Evolutionary conservation across 2,113 vertebrate genomes (phyloP), one percentile per base, ranked within the genome.

Genomic region (Entomyzon cyanotis): DNA sequence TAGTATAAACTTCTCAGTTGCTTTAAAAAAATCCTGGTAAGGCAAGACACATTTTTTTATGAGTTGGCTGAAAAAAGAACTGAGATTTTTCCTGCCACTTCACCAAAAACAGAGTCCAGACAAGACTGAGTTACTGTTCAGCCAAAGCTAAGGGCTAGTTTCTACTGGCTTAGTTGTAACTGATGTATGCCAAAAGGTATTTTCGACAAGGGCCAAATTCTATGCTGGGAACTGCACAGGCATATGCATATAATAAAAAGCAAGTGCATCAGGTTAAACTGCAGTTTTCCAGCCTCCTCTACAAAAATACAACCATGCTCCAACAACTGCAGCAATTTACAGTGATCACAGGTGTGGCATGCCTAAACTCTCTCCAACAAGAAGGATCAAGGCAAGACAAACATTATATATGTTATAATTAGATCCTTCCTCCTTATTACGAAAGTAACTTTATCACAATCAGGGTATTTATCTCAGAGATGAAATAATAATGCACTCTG

Each of bases 151-250:
- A 96, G 75, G 90, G 94, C 95, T 97, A 94, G 94, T 93, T 97
- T 96, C 90, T 96, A 90, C 95, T 96, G 95, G 97, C 95, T 96
- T 91, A 46, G 27, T 90, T 94, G 46, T 49, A 95, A 94, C 86
- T 87, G 82, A 95, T 95, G 91, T 88, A 96, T 91, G 96, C 94
- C 96, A 96, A 90, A 95, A 96, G 93, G 93, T 95, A 95, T 96
- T 97, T 95, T 92, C 23, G 7, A 87, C 47, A 68, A 62, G 84
- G 92, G 88, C 95, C 93, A 96, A 84, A 96, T 88, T 91, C 89
- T 96, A 28, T 80, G 86, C 80, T 89, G 76, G 92, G 85, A 97
- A 90, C 70, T 74, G 67, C 50, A 60, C 22, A 94, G 88, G 89
- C 86, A 90, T 91, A 97, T 86, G 74, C 84, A 89, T 88, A 83